Conservation (phyloP, 2,797 vertebrate genomes). For the Esox lucius region DNA sequence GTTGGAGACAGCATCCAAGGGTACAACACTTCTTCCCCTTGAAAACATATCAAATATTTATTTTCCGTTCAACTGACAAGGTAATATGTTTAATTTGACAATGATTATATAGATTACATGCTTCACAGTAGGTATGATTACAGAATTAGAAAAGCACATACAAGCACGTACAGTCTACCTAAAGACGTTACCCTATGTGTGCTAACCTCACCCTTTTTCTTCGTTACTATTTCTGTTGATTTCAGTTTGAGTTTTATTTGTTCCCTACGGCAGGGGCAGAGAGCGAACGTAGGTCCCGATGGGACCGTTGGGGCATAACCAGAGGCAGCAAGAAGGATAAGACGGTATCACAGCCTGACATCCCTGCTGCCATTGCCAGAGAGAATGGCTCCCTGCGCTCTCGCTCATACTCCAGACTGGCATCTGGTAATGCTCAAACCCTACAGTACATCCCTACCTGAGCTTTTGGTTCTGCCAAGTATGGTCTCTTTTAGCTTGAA, state of each 20-base stretch:
- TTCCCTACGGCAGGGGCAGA: slow-evolving; percentile 58
- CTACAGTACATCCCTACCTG: no score
- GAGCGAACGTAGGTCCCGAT: slow-evolving; percentile 80
- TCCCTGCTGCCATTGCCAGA: slow-evolving; percentile 82
- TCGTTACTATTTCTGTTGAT: slow-evolving; percentile 10
- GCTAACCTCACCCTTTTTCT: slow-evolving; percentile 1
- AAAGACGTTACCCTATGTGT: not conserved
- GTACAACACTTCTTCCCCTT: slow-evolving; percentile 50
- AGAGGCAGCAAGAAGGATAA: slow-evolving; percentile 88
- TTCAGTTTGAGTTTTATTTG: slow-evolving; percentile 2
- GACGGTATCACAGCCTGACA: slow-evolving; percentile 87
- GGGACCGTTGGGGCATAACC: slow-evolving; percentile 93
- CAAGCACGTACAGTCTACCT: not conserved
- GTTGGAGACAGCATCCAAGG: slow-evolving; percentile 75
- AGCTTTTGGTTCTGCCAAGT: no score
- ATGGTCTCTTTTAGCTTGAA: no score
- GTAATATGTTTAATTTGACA: not conserved
- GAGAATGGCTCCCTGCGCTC: slow-evolving; percentile 79
- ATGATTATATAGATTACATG: not conserved
- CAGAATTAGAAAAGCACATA: not conserved
- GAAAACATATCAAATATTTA: not conserved
- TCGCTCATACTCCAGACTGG: slow-evolving; percentile 80
- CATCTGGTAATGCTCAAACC: slow-evolving; percentile 79
- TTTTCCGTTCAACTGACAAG: not conserved
- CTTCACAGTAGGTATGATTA: no score